phyloP scores from a whole-genome alignment of 2,888 invertebrate species.

The Rhimphoctona megacephalus region DNA sequence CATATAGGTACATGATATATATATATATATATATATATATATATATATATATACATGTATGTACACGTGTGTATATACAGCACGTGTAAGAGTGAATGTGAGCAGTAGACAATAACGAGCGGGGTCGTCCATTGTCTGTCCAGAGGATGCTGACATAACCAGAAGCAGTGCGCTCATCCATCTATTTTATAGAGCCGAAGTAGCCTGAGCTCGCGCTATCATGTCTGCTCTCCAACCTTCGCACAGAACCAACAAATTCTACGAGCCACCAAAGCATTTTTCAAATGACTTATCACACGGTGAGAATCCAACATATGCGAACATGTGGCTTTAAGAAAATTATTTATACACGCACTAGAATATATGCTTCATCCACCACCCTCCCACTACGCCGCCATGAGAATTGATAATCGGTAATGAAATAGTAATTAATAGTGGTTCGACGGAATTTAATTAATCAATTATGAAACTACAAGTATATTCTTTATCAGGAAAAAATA shows the following conservation, averaged over 20 bases:
- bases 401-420: no score
- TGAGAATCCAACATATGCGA: no score
- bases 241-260: neutral
- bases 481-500: no score
- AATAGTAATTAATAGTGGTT: no score
- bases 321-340: no score
- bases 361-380: no score
- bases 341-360: no score
- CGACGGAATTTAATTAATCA: no score
- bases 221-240: neutral
- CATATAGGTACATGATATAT: neutral
- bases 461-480: no score
- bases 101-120: constrained; percentile 79
- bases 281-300: no score
- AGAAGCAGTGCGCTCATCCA: constrained; percentile 75
- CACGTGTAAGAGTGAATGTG: constrained; percentile 73
- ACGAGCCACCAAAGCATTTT: neutral
- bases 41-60: neutral
- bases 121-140: constrained; percentile 81
- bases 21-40: neutral
- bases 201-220: constrained; percentile 61
- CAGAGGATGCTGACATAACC: constrained; percentile 84
- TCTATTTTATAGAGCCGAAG: constrained; percentile 76
- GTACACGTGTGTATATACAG: constrained; percentile 9
- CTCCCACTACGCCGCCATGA: no score